These are phyloP conservation scores for Diplodus sargus DNA, from an alignment of 2,797 vertebrate species.

Conservation along the genomic window DNA sequence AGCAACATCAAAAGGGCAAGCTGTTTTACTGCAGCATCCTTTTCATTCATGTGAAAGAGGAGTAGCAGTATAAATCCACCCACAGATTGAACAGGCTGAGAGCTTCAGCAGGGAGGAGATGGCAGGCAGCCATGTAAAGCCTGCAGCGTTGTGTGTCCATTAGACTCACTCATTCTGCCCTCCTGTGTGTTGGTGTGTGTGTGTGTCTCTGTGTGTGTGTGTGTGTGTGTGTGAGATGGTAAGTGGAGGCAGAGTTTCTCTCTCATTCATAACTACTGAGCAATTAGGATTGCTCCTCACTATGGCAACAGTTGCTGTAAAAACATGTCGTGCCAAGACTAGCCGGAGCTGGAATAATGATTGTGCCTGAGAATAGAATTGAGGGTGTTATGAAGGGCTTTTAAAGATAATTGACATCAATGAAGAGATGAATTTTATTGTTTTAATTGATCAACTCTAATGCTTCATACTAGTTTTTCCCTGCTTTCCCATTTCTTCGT, in stretches of 20 bases:
- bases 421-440: slow-evolving; percentile 23
- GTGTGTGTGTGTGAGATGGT: slow-evolving; percentile 77
- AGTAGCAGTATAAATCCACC: slow-evolving; percentile 67
- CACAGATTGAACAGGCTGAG: slow-evolving; percentile 63
- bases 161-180: slow-evolving; percentile 52
- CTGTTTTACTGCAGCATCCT: slow-evolving; percentile 44
- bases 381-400: slow-evolving; percentile 40
- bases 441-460: slow-evolving; percentile 11
- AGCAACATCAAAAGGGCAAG: slow-evolving; percentile 38
- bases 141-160: slow-evolving; percentile 81
- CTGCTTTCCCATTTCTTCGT: background rate
- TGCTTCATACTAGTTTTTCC: background rate
- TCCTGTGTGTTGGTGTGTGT: slow-evolving; percentile 78
- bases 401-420: slow-evolving; percentile 46
- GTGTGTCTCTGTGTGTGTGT: slow-evolving; percentile 6
- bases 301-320: slow-evolving; percentile 62
- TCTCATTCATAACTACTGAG: slow-evolving; percentile 71
- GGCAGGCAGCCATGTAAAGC: slow-evolving; percentile 70
- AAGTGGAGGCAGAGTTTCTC: slow-evolving; percentile 49
- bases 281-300: slow-evolving; percentile 60
- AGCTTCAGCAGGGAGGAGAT: slow-evolving; percentile 58
- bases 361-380: slow-evolving; percentile 27
- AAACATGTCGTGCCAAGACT: slow-evolving; percentile 21
- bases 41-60: slow-evolving; percentile 69
- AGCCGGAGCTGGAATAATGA: slow-evolving; percentile 52